Evolutionary conservation across 2,888 invertebrate genomes (phyloP).

Genomic region (Xestoiulus laeticollis): DNA sequence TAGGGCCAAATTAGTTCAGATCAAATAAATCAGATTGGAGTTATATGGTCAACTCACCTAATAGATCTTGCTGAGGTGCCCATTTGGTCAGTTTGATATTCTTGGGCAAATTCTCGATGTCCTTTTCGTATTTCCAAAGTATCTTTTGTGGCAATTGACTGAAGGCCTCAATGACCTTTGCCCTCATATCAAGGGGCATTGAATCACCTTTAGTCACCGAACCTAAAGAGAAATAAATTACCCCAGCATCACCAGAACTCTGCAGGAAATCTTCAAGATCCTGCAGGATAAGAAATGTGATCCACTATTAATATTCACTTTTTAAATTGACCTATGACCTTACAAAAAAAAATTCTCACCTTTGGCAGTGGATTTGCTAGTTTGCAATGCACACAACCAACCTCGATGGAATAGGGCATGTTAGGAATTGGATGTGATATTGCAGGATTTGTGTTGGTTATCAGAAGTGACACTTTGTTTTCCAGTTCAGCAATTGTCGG

Average conservation of each 20-base stretch:
- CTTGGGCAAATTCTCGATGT: slow-evolving; percentile 44
- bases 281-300: no score
- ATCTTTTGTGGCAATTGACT: slow-evolving; percentile 50
- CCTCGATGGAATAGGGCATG: slow-evolving; percentile 82
- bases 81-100: slow-evolving; percentile 53
- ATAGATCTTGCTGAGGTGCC: slow-evolving; percentile 54
- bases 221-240: slow-evolving; percentile 54
- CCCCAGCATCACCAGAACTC: slow-evolving; percentile 52
- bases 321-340: no score
- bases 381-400: slow-evolving; percentile 81
- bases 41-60: slow-evolving; percentile 47
- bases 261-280: slow-evolving; percentile 52
- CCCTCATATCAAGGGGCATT: slow-evolving; percentile 48
- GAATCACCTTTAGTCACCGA: slow-evolving; percentile 38
- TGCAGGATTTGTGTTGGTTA: slow-evolving; percentile 83
- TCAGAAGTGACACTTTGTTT: slow-evolving; percentile 68
- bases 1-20: no score
- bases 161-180: slow-evolving; percentile 49
- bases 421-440: slow-evolving; percentile 70
- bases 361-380: slow-evolving; percentile 74
- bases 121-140: slow-evolving; percentile 53
- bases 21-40: no score
- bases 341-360: slow-evolving; percentile 66
- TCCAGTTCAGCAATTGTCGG: slow-evolving; percentile 42
- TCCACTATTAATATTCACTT: no score